Evolutionary conservation across 1,140 invertebrate genomes (phyloP).

Genomic region (Drosophila sp.): DNA sequence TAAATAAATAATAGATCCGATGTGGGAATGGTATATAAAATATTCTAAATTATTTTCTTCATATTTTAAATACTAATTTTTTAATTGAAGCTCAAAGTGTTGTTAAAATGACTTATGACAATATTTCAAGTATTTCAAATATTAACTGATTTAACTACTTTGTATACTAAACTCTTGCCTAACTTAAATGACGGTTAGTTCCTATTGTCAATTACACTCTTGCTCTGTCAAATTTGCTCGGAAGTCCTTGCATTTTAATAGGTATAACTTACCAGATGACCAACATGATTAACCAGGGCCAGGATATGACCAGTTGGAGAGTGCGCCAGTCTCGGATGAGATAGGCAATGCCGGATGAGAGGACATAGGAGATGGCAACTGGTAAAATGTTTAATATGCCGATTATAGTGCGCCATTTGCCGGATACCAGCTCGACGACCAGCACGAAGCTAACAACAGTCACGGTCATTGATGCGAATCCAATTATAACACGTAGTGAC

Average conservation of each 20-base stretch:
- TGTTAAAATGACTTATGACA: too few species aligned
- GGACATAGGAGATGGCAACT: constrained; percentile 89
- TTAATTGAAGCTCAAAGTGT: too few species aligned
- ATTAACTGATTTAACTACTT: too few species aligned
- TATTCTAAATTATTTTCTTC: too few species aligned
- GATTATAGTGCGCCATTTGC: constrained; percentile 89
- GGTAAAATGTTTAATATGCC: constrained; percentile 90
- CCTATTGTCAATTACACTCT: too few species aligned
- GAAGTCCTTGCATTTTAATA: neutral
- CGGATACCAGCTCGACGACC: constrained; percentile 89
- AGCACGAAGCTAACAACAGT: constrained; percentile 91
- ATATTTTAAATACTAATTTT: too few species aligned
- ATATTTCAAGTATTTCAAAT: too few species aligned
- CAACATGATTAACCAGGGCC: constrained; percentile 88
- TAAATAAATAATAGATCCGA: too few species aligned
- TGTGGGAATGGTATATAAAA: too few species aligned
- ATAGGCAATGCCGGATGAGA: constrained; percentile 88
- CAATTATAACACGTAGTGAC: constrained; percentile 87
- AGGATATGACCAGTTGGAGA: constrained; percentile 89
- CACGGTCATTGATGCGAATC: constrained; percentile 88
- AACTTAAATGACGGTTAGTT: too few species aligned
- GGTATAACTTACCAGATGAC: constrained; percentile 86
- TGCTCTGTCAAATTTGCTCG: too few species aligned
- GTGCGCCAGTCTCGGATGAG: constrained; percentile 89
- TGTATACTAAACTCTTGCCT: too few species aligned